Conservation (phyloP, 2,888 invertebrate genomes). For the Ormyrus rosae region DNA sequence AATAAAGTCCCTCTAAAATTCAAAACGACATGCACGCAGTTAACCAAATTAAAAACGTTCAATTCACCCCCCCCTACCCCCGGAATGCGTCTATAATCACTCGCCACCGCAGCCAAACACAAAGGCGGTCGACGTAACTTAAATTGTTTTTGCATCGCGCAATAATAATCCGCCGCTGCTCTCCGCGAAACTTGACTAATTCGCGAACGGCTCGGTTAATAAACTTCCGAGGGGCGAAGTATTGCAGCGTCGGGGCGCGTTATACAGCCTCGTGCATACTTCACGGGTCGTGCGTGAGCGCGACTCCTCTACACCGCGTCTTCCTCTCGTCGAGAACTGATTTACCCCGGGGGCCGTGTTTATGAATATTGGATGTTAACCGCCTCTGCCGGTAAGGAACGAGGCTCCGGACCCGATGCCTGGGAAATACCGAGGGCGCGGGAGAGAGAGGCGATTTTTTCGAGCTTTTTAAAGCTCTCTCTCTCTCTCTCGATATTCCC, state of each 20-base stretch:
- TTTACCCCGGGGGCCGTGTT: conserved; percentile 43
- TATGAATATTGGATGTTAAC: conserved; percentile 56
- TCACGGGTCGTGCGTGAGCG: neutral
- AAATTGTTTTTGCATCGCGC: too few species aligned
- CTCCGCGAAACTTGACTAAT: conserved; percentile 13
- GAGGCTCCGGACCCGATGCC: neutral
- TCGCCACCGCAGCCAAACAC: too few species aligned
- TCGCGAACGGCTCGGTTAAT: neutral
- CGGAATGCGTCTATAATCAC: too few species aligned
- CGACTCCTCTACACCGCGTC: neutral
- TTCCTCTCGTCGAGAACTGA: conserved; percentile 39
- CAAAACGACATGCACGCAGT: too few species aligned
- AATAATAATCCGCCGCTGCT: too few species aligned
- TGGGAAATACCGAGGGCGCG: neutral
- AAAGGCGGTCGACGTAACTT: too few species aligned
- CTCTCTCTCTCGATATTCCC: too few species aligned
- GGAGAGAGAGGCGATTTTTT: conserved; percentile 16
- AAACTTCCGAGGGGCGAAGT: neutral
- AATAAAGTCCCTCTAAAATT: too few species aligned
- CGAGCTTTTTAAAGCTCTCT: too few species aligned
- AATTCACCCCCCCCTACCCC: too few species aligned
- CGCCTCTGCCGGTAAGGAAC: neutral
- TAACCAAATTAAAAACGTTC: too few species aligned
- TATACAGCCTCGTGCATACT: neutral
- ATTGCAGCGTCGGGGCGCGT: neutral